Base-by-base conservation (phyloP, 2,888 invertebrate species). In the Cerastoderma edule region DNA sequence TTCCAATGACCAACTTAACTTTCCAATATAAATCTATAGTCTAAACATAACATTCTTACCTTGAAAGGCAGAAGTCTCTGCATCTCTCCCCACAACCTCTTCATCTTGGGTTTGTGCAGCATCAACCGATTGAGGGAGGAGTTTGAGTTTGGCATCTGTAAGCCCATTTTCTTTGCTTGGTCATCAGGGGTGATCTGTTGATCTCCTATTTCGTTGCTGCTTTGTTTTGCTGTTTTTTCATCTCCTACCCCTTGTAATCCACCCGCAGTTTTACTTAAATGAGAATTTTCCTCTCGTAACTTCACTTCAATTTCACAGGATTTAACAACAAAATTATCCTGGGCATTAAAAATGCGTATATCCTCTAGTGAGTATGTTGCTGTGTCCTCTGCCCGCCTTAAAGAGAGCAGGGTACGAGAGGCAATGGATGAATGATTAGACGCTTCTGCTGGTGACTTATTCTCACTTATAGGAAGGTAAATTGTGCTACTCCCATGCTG, bases 271-370 rank as follows among this genome's bases (percentile, higher is more conserved):
- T 35, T 16, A 39, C 24, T 32, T 8, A 28, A 33, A 6, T 3
- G 19, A 2, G 5, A 27, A 8, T 10, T 24, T 8, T 60, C 22
- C 27, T 66, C 76, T 33, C 67, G 64, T 4, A 83, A 60, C 22
- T 74, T 70, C 8, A 83, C 57, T 28, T 75, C 71, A 32, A 86
- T 75, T 8, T 56, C 56, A 50, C 85, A 85, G 0, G 84, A 83
- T 32, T 85, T 84, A 19, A 88, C 86, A 8, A 88, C 86, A 78
- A 88, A 87, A 64, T 88, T 85, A 60, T 88, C 87, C 71, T 86
- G 85, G n/a, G 85, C 81, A 71, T 85, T 86, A 46, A 84, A 84
- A 30, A 84, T 71, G 30, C 82, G 78, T 13, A 85, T 64, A 30
- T 84, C 79, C n/a, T 79, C 75, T 67, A 79, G 57, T 10, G 79